Percentiles rank a stretch among this genome's conserved stretches.
phyloP scores from a whole-genome alignment of 2,113 vertebrate species.

The Glaucomys volans region DNA sequence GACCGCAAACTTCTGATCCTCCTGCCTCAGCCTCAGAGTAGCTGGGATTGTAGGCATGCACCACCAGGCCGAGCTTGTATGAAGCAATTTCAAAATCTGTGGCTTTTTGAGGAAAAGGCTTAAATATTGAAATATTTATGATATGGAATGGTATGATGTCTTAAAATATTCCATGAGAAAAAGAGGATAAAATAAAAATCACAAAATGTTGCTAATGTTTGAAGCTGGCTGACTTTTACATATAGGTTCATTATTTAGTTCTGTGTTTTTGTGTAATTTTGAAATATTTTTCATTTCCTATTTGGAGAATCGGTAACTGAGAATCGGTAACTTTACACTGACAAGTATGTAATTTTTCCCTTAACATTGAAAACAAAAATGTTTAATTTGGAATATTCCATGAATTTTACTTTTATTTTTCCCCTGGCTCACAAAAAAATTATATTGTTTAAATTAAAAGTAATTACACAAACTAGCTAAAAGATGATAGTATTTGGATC shows the following conservation, averaged over 20 bases:
- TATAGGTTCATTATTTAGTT: not conserved
- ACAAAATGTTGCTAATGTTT: not conserved
- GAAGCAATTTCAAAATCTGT: not conserved
- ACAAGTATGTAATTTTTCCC: not conserved
- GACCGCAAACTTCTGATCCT: no score
- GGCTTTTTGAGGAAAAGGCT: not conserved
- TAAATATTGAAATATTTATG: constrained; percentile 50
- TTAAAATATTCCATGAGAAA: not conserved
- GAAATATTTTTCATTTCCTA: not conserved
- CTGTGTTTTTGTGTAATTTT: constrained; percentile 27
- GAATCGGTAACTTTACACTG: not conserved
- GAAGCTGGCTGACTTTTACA: not conserved
- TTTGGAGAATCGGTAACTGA: not conserved
- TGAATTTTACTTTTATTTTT: not conserved
- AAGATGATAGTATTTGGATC: constrained; percentile 2
- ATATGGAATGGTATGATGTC: not conserved
- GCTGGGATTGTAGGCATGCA: no score
- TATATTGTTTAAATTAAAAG: constrained; percentile 13
- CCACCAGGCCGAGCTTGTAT: no score
- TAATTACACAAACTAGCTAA: constrained; percentile 7
- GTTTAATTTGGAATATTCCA: not conserved
- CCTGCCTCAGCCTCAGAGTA: no score
- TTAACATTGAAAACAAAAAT: constrained; percentile 32
- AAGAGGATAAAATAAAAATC: not conserved
- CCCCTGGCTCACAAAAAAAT: not conserved